A percentile compares a stretch with the other conserved stretches of the same genome.
phyloP scores from a whole-genome alignment of 2,797 vertebrate species.

The Emydoidea blandingii region DNA sequence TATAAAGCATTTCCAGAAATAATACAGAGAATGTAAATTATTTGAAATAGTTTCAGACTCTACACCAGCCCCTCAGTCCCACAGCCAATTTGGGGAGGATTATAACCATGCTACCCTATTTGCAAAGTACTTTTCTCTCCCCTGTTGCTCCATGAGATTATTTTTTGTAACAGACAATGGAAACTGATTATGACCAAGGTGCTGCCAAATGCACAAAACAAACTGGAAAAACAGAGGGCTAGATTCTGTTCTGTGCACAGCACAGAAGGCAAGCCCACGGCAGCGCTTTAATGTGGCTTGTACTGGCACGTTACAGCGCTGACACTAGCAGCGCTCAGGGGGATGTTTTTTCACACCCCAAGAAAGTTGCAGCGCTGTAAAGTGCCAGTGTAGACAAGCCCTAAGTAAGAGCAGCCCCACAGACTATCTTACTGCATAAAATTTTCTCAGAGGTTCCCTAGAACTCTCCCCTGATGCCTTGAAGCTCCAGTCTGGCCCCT shows the following conservation, averaged over 20 bases:
- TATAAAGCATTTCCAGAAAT: constrained; percentile 35
- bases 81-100: neutral
- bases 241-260: neutral
- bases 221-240: neutral
- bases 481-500: neutral
- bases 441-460: neutral
- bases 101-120: constrained; percentile 45
- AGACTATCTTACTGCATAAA: neutral
- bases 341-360: too few species aligned
- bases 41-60: constrained; percentile 40
- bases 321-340: too few species aligned
- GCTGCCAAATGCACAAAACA: neutral
- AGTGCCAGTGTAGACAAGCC: too few species aligned
- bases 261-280: neutral
- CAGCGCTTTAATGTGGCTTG: too few species aligned
- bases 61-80: neutral
- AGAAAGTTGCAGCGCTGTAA: too few species aligned
- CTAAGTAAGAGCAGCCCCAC: neutral
- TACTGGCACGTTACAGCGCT: too few species aligned
- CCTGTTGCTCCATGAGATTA: neutral
- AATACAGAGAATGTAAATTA: constrained; percentile 47
- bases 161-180: neutral
- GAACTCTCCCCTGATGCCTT: neutral
- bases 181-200: neutral
- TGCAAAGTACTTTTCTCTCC: constrained; percentile 16